phyloP scores from a whole-genome alignment of 2,888 invertebrate species.

The Sminthurinus aureus region DNA sequence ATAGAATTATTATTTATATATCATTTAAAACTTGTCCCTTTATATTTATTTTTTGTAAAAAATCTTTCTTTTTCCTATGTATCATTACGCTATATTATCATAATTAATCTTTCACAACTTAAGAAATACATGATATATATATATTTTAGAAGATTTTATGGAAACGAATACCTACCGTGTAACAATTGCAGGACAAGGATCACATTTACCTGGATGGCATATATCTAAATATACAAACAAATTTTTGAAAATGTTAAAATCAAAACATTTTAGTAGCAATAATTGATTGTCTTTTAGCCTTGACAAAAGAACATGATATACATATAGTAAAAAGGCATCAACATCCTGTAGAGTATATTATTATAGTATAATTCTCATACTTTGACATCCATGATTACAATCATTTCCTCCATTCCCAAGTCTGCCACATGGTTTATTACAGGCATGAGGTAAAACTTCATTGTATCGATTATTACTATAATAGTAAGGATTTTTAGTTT shows the following conservation, averaged over 20 bases:
- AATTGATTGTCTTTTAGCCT: not conserved
- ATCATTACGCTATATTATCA: no score
- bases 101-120: no score
- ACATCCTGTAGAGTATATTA: no score
- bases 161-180: constrained; percentile 23
- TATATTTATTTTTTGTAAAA: no score
- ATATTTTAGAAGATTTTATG: no score
- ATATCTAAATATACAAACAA: not conserved
- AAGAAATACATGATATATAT: no score
- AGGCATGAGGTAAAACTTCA: constrained; percentile 83
- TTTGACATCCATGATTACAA: constrained; percentile 73
- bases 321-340: no score
- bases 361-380: constrained; percentile 67
- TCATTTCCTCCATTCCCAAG: constrained; percentile 65
- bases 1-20: not conserved
- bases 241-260: not conserved
- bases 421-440: constrained; percentile 84
- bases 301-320: constrained; percentile 88
- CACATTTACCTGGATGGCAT: constrained; percentile 24
- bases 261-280: not conserved
- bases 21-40: no score
- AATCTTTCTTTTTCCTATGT: no score
- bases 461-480: constrained; percentile 67
- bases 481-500: constrained; percentile 73
- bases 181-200: constrained; percentile 33